Evolutionary conservation across 1,140 invertebrate species (phyloP).

Genomic region (Macrobrachium nipponense): DNA sequence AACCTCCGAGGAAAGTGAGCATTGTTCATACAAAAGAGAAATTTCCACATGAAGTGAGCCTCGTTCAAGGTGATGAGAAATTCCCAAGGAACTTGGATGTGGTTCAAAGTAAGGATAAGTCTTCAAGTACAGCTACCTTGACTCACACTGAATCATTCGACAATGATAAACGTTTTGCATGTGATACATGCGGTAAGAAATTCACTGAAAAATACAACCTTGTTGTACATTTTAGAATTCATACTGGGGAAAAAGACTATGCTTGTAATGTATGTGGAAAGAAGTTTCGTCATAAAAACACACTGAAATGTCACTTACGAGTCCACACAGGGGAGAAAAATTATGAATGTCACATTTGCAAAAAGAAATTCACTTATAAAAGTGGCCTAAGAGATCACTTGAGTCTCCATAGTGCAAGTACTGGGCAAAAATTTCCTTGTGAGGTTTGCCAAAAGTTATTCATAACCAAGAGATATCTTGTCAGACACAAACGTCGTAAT

Average conservation of each 20-base stretch:
- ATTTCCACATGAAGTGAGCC: too few relatives aligned
- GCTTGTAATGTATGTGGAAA: not conserved
- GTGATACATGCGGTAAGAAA: conserved; percentile 2
- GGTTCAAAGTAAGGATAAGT: too few relatives aligned
- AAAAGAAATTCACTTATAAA: not conserved
- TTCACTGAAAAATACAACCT: not conserved
- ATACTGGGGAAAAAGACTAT: not conserved
- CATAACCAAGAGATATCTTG: not conserved
- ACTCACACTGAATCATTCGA: too few relatives aligned
- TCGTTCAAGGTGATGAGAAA: too few relatives aligned
- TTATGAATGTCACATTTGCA: not conserved
- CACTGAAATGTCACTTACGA: not conserved
- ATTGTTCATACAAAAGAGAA: too few relatives aligned
- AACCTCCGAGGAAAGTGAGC: too few relatives aligned
- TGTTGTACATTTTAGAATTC: not conserved
- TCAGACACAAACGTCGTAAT: not conserved
- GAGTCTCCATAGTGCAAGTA: not conserved
- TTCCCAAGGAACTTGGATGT: too few relatives aligned
- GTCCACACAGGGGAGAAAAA: not conserved
- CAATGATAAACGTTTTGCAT: not conserved
- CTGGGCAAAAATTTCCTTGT: not conserved
- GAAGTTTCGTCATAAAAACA: not conserved
- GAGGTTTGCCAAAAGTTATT: not conserved
- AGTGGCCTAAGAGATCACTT: not conserved
- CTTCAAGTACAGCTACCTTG: too few relatives aligned